Percentiles rank a stretch among this genome's conserved stretches.
Conservation (phyloP, 2,113 vertebrate species). For the Zapornia atra region DNA sequence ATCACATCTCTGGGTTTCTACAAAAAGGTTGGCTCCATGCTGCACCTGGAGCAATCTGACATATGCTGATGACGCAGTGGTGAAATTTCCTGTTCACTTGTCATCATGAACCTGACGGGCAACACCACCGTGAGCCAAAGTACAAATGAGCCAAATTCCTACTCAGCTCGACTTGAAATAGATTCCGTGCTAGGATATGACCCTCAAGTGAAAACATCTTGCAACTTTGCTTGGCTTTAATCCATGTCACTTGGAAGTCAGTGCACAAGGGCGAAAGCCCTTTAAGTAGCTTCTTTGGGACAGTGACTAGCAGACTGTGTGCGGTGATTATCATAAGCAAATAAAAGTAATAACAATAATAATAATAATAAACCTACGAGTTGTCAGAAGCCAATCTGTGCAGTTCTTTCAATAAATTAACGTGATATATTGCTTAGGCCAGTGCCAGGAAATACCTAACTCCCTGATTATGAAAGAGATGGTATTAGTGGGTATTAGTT, state of each 20-base stretch:
- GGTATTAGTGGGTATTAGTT: not conserved
- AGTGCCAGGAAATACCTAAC: not conserved
- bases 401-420: not conserved
- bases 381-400: not conserved
- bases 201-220: not conserved
- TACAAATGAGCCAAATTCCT: slow-evolving; percentile 20
- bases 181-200: not conserved
- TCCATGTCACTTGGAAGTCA: not conserved
- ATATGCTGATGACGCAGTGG: not conserved
- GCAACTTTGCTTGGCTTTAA: not conserved
- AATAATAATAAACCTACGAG: not conserved
- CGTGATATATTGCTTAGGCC: not conserved
- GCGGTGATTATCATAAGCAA: not conserved
- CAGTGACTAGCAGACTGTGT: not conserved
- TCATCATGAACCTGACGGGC: slow-evolving; percentile 9
- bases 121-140: not conserved
- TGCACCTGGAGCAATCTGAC: slow-evolving; percentile 25
- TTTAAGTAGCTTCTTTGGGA: not conserved
- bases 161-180: not conserved
- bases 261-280: not conserved
- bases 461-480: not conserved
- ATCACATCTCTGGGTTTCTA: not conserved
- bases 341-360: not conserved
- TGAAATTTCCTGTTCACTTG: slow-evolving; percentile 49
- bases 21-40: not conserved